These are phyloP conservation scores for Halichoerus grypus DNA, from an alignment of 2,113 vertebrate genomes.

Conservation along the genomic window DNA sequence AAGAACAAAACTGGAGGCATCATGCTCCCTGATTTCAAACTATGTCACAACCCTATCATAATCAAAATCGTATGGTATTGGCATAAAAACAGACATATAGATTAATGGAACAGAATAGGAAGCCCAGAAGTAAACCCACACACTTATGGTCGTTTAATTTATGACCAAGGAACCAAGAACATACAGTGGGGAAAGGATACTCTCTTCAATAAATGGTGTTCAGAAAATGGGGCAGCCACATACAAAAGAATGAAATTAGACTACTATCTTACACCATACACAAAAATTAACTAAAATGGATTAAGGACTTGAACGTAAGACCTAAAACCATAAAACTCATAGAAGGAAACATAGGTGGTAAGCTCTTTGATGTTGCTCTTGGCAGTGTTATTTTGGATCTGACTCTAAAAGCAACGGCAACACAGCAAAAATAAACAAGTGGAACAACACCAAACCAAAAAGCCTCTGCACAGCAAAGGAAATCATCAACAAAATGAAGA, in stretches of 20 bases:
- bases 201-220: not conserved
- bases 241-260: not conserved
- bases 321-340: not conserved
- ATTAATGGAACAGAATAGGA: not conserved
- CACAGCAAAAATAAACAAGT: not conserved
- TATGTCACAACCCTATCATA: not conserved
- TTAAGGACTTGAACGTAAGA: not conserved
- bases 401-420: not conserved
- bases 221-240: not conserved
- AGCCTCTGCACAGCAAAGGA: not conserved
- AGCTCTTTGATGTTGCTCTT: not conserved
- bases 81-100: not conserved
- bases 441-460: not conserved
- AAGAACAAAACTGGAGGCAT: not conserved
- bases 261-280: not conserved
- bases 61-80: not conserved
- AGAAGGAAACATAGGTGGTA: not conserved
- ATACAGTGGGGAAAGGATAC: not conserved
- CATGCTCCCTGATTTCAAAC: not conserved
- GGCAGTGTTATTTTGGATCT: not conserved
- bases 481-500: not conserved
- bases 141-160: not conserved
- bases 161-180: not conserved
- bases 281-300: not conserved
- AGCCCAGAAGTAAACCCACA: not conserved